These are phyloP conservation scores for Oedothorax gibbosus DNA, from an alignment of 1,140 invertebrate genomes.

Conservation along the genomic window DNA sequence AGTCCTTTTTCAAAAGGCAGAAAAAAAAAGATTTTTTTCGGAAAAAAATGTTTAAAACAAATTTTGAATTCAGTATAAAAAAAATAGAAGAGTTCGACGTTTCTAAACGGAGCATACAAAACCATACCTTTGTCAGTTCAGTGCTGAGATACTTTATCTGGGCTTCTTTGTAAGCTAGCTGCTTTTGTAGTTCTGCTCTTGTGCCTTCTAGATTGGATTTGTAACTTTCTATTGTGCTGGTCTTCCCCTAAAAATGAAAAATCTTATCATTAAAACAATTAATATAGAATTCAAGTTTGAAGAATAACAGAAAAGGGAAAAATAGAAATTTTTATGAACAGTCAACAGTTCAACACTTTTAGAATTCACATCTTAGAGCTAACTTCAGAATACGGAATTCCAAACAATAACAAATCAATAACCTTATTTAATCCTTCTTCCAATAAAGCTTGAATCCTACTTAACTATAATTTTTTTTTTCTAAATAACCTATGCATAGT, in stretches of 20 bases:
- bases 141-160: conserved; percentile 19
- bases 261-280: neutral
- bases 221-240: conserved; percentile 22
- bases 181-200: conserved; percentile 17
- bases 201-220: conserved; percentile 35
- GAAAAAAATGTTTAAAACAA: no score
- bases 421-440: neutral
- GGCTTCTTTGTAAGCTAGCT: neutral
- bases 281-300: neutral
- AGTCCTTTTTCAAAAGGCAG: neutral
- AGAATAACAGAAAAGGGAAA: neutral
- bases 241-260: conserved; percentile 11
- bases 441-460: no score
- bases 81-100: neutral
- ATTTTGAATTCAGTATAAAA: no score
- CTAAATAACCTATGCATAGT: no score
- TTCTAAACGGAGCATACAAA: neutral
- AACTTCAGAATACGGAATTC: neutral
- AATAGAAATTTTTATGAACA: neutral
- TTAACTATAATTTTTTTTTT: no score
- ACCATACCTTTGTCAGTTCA: conserved; percentile 4
- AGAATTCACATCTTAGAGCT: neutral
- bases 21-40: neutral
- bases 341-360: no score
- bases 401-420: neutral